phyloP scores from a whole-genome alignment of 2,888 invertebrate genomes.

The Lagria hirta region DNA sequence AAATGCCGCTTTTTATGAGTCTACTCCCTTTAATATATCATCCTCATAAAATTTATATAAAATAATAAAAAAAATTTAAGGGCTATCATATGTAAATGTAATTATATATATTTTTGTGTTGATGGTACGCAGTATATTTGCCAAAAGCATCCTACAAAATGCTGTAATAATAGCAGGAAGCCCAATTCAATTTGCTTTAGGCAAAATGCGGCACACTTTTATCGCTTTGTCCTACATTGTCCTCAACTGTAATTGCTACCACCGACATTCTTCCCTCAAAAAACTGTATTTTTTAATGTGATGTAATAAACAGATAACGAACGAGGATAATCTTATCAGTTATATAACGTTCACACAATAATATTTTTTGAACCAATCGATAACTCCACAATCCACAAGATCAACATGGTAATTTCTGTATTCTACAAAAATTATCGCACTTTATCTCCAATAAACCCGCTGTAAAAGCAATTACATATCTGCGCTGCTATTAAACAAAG shows the following conservation, averaged over 20 bases:
- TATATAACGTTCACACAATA: constrained; percentile 18
- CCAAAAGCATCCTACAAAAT: too few species aligned
- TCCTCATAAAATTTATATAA: background rate
- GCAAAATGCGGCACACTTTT: constrained; percentile 9
- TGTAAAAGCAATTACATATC: too few species aligned
- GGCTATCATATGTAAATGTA: constrained; percentile 16
- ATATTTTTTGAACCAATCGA: too few species aligned
- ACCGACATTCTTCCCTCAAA: too few species aligned
- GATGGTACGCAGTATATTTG: too few species aligned
- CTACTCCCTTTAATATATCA: background rate
- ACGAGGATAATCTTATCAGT: constrained; percentile 21
- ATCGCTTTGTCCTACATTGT: constrained; percentile 2
- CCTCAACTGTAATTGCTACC: background rate
- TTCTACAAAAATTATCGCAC: too few species aligned
- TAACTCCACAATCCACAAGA: too few species aligned
- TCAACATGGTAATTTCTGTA: too few species aligned
- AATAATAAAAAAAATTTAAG: constrained; percentile 7
- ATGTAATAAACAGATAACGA: constrained; percentile 26
- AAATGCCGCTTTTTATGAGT: background rate
- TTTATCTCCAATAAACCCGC: too few species aligned
- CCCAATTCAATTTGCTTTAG: background rate
- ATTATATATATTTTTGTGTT: too few species aligned
- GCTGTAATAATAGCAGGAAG: too few species aligned
- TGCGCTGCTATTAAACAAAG: too few species aligned
- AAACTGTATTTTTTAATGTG: constrained; percentile 13